A percentile compares a stretch with the other conserved stretches of the same genome.
phyloP scores from a whole-genome alignment of 2,888 invertebrate genomes.

The Polia nebulosa region DNA sequence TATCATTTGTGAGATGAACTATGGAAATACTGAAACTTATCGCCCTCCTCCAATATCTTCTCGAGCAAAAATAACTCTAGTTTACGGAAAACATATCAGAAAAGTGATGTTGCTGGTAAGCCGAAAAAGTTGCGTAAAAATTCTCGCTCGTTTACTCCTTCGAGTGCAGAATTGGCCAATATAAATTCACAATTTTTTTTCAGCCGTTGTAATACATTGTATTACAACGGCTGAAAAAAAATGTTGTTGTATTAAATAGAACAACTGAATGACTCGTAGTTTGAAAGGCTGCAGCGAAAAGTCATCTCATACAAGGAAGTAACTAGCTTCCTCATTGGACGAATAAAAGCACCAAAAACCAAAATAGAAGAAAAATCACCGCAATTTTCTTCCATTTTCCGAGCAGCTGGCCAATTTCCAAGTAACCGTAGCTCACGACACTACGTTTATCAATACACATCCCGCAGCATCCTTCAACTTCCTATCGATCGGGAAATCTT shows the following conservation, averaged over 20 bases:
- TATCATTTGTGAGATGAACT: not conserved
- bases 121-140: not conserved
- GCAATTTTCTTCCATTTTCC: slow-evolving; percentile 7
- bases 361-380: not conserved
- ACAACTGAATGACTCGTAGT: not conserved
- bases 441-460: slow-evolving; percentile 5
- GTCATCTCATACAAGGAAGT: not conserved
- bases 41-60: not conserved
- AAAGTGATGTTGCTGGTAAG: not conserved
- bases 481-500: slow-evolving; percentile 30
- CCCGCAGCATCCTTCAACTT: slow-evolving; percentile 21
- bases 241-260: no score
- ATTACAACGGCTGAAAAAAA: no score
- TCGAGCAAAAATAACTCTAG: not conserved
- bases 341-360: not conserved
- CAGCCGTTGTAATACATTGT: not conserved
- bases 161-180: not conserved
- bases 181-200: not conserved
- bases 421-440: slow-evolving; percentile 1
- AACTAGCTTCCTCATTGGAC: not conserved
- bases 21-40: not conserved
- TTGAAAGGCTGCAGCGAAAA: not conserved
- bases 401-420: slow-evolving; percentile 31
- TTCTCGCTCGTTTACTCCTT: not conserved
- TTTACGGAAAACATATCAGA: not conserved